Evolutionary conservation across 1,140 invertebrate species (phyloP).

Genomic region (Aporrectodea caliginosa): DNA sequence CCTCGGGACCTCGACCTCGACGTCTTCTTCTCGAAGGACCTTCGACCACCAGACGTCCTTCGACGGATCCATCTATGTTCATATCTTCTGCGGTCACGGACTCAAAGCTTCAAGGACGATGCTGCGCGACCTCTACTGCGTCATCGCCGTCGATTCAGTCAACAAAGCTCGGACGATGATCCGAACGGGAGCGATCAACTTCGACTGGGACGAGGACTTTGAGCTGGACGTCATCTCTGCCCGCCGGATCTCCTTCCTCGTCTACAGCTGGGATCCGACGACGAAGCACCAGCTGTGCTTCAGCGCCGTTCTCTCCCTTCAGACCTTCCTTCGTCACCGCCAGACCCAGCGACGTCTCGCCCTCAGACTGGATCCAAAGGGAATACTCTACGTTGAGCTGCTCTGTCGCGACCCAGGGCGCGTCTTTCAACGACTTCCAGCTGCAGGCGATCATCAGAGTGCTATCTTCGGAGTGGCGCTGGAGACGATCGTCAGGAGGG

Average conservation of each 20-base stretch:
- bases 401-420: slow-evolving; percentile 85
- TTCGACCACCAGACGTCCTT: slow-evolving; percentile 61
- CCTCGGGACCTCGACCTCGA: slow-evolving; percentile 36
- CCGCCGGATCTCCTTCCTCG: slow-evolving; percentile 86
- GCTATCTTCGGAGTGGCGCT: slow-evolving; percentile 62
- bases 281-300: slow-evolving; percentile 57
- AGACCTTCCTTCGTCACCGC: slow-evolving; percentile 58
- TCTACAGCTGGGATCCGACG: slow-evolving; percentile 94
- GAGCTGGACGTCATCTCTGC: slow-evolving; percentile 93
- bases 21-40: slow-evolving; percentile 25
- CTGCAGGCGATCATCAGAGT: slow-evolving; percentile 27
- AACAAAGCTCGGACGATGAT: slow-evolving; percentile 97
- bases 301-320: slow-evolving; percentile 49
- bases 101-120: slow-evolving; percentile 70
- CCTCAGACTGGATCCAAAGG: slow-evolving; percentile 78
- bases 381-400: slow-evolving; percentile 89
- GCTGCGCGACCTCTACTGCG: slow-evolving; percentile 81
- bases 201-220: slow-evolving; percentile 99
- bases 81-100: slow-evolving; percentile 81
- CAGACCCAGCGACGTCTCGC: slow-evolving; percentile 67
- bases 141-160: slow-evolving; percentile 90
- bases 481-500: slow-evolving; percentile 3
- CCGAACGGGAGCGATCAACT: slow-evolving; percentile 91
- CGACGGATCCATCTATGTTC: slow-evolving; percentile 85
- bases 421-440: slow-evolving; percentile 66